These are phyloP conservation scores for Hypomecis atomaria DNA, from an alignment of 2,888 invertebrate genomes.

Conservation along the genomic window DNA sequence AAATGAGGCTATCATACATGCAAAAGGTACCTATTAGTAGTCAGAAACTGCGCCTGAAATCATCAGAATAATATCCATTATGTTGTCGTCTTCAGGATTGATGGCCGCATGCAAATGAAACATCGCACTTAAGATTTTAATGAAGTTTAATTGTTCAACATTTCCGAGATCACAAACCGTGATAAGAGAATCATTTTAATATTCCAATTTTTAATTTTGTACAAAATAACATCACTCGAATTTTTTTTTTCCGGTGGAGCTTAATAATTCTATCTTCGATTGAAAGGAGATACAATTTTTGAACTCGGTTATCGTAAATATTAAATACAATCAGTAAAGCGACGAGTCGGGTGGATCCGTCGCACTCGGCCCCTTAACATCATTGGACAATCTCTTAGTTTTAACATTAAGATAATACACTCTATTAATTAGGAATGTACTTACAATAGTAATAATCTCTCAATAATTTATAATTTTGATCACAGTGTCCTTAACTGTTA, in stretches of 20 bases:
- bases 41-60: neutral
- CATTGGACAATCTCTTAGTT: conserved; percentile 69
- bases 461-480: conserved; percentile 85
- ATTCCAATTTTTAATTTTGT: conserved; percentile 77
- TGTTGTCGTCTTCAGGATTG: neutral
- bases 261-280: conserved; percentile 57
- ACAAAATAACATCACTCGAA: conserved; percentile 81
- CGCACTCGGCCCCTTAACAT: conserved; percentile 38
- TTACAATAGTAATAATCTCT: conserved; percentile 83
- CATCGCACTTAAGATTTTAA: conserved; percentile 64
- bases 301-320: conserved; percentile 55
- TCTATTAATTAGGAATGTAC: conserved; percentile 82
- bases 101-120: conserved; percentile 18
- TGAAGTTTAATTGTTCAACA: conserved; percentile 80
- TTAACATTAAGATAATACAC: conserved; percentile 78
- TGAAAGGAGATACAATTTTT: conserved; percentile 66
- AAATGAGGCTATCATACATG: too few relatives aligned
- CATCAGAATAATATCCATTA: neutral
- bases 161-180: conserved; percentile 80
- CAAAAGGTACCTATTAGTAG: neutral
- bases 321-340: conserved; percentile 25
- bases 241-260: conserved; percentile 62
- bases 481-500: conserved; percentile 84
- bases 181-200: conserved; percentile 70
- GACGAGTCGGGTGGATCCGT: conserved; percentile 1